Conservation (phyloP, 1,140 invertebrate species). For the Drosophila hydei region DNA sequence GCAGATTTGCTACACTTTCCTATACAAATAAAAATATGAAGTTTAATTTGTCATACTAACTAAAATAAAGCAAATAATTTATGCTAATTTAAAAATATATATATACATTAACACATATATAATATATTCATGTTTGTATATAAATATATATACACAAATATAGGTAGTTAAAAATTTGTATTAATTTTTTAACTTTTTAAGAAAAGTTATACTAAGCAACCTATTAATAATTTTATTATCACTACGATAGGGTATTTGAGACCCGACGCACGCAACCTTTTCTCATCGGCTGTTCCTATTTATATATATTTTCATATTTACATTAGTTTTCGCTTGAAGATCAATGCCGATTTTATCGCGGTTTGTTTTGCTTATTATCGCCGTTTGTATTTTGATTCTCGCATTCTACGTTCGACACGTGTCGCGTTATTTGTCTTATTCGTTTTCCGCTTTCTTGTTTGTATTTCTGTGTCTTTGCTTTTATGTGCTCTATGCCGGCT, state of each 20-base stretch:
- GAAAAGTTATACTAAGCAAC: too few species aligned
- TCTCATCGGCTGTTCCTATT: too few species aligned
- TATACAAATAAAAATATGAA: too few species aligned
- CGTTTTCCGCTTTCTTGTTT: neutral
- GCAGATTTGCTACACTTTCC: too few species aligned
- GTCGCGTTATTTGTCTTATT: neutral
- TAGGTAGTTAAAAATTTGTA: neutral
- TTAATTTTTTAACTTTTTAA: too few species aligned
- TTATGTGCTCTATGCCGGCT: neutral
- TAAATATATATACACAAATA: neutral
- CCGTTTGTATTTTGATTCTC: slow-evolving; percentile 32
- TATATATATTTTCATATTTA: neutral
- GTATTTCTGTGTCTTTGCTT: neutral
- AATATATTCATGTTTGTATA: neutral
- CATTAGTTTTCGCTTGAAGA: slow-evolving; percentile 4
- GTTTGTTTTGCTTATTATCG: slow-evolving; percentile 28
- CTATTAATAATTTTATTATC: too few species aligned
- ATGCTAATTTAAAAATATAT: neutral
- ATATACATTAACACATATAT: neutral
- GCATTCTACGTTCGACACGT: slow-evolving; percentile 12
- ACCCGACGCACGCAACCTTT: neutral
- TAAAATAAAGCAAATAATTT: neutral
- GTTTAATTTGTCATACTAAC: too few species aligned
- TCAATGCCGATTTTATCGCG: slow-evolving; percentile 3
- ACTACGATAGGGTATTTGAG: neutral